Conservation (phyloP, 2,888 invertebrate species). For the Drosophila putrida region DNA sequence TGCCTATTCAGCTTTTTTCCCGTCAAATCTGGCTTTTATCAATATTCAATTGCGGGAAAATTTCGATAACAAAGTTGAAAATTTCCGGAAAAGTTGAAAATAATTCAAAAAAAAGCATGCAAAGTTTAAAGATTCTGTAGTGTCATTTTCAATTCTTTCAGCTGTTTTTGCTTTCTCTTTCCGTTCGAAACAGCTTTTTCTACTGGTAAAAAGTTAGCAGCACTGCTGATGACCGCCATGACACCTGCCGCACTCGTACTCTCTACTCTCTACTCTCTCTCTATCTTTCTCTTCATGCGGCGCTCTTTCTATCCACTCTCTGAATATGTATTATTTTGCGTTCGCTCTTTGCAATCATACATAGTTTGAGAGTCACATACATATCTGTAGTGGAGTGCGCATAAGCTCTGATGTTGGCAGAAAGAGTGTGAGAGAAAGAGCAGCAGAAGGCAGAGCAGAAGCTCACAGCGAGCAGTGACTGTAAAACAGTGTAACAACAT, state of each 20-base stretch:
- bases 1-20: too few relatives aligned
- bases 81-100: too few relatives aligned
- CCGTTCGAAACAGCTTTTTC: too few relatives aligned
- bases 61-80: too few relatives aligned
- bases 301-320: neutral
- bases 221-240: constrained; percentile 22
- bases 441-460: too few relatives aligned
- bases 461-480: constrained; percentile 23
- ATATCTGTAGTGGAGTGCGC: constrained; percentile 1
- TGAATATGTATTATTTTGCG: constrained; percentile 8
- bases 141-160: too few relatives aligned
- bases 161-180: too few relatives aligned
- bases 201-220: too few relatives aligned
- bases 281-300: neutral
- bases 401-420: neutral
- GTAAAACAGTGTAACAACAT: constrained; percentile 42
- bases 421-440: neutral
- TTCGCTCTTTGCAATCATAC: constrained; percentile 19
- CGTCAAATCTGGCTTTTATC: too few relatives aligned
- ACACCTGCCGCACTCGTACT: constrained; percentile 40
- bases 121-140: too few relatives aligned
- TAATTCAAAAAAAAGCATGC: too few relatives aligned
- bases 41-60: too few relatives aligned
- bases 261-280: constrained; percentile 14
- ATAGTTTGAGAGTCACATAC: constrained; percentile 18